A percentile compares a stretch with the other conserved stretches of the same genome.
These are phyloP conservation scores for Cephalopachus bancanus DNA, from an alignment of 2,797 vertebrate species.

Conservation along the genomic window DNA sequence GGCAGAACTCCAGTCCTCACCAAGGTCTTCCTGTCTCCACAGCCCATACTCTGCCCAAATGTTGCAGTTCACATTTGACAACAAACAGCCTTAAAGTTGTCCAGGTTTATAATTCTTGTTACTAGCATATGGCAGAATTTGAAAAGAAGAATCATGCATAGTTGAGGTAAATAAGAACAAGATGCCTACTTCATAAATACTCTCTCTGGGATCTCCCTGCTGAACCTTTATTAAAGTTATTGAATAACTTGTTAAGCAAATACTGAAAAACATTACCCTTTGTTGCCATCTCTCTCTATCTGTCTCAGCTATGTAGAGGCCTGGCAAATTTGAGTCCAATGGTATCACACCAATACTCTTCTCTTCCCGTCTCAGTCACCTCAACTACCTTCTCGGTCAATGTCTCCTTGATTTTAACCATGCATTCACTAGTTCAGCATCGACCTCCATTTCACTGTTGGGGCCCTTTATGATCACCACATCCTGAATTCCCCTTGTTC, in stretches of 20 bases:
- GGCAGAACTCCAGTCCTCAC: neutral
- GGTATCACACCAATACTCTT: neutral
- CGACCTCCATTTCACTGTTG: neutral
- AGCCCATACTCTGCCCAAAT: neutral
- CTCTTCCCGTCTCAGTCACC: neutral
- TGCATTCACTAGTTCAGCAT: neutral
- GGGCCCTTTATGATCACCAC: neutral
- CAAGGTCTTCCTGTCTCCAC: neutral
- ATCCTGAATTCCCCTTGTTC: neutral
- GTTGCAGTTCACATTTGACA: neutral
- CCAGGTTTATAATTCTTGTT: neutral
- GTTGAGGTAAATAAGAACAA: neutral
- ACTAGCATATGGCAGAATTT: neutral
- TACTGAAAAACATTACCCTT: neutral
- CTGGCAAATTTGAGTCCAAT: neutral
- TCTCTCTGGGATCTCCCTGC: neutral
- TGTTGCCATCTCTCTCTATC: neutral
- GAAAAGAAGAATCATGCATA: neutral
- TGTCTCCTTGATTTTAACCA: neutral
- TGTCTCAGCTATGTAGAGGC: neutral
- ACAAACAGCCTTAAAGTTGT: neutral
- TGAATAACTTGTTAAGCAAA: neutral
- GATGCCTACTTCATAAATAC: neutral
- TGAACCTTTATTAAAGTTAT: neutral
- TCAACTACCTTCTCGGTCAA: neutral